These are phyloP conservation scores for Takifugu ocellatus DNA, from an alignment of 2,797 vertebrate genomes.

Conservation along the genomic window DNA sequence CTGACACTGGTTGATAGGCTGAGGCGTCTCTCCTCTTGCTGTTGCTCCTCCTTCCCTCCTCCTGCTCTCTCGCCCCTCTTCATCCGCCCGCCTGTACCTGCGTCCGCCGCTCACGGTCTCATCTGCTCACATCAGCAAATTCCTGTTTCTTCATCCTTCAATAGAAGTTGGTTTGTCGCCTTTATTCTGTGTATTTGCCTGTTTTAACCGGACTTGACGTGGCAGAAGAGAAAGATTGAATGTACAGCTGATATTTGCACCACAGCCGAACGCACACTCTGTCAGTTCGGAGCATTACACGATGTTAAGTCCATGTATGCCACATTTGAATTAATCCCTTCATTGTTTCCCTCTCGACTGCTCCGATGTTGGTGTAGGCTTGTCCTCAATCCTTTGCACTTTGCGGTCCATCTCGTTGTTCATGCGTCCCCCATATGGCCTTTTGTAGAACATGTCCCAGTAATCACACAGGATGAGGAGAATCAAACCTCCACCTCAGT, in stretches of 20 bases:
- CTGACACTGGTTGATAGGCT: constrained; percentile 67
- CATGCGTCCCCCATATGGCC: constrained; percentile 6
- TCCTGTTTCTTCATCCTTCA: too few relatives aligned
- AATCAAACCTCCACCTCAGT: too few relatives aligned
- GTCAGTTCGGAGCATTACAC: constrained; percentile 21
- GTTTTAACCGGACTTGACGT: not conserved
- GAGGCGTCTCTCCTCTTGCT: constrained; percentile 52
- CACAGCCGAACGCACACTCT: constrained; percentile 11
- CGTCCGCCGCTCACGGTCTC: constrained; percentile 37
- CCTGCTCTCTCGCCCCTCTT: constrained; percentile 18
- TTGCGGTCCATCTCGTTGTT: constrained; percentile 39
- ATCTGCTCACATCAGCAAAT: not conserved
- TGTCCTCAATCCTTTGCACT: constrained; percentile 57
- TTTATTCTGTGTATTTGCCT: not conserved
- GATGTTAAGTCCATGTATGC: constrained; percentile 30
- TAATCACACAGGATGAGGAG: too few relatives aligned
- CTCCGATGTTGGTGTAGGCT: constrained; percentile 42
- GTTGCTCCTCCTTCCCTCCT: constrained; percentile 62
- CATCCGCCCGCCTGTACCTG: constrained; percentile 38
- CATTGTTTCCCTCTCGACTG: constrained; percentile 32
- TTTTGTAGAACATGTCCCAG: too few relatives aligned
- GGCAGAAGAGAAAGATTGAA: too few relatives aligned
- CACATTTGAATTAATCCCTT: constrained; percentile 52
- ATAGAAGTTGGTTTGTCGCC: too few relatives aligned
- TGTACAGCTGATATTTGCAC: too few relatives aligned